Evolutionary conservation across 2,113 vertebrate genomes (phyloP).

Genomic region (Panthera tigris): DNA sequence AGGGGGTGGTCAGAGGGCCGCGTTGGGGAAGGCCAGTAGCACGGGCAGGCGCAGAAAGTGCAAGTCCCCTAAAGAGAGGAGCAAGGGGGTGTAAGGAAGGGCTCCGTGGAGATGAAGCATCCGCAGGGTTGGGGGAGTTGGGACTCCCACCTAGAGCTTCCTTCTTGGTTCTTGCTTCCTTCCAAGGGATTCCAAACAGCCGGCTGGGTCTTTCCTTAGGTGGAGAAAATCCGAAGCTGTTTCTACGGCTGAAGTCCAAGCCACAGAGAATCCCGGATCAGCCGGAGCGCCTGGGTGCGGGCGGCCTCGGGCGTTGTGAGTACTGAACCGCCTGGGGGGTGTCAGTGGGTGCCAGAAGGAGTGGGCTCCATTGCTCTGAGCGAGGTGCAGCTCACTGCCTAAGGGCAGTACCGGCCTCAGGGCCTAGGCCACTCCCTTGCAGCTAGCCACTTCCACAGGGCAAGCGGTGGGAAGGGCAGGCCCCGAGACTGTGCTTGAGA

Average conservation of each 20-base stretch:
- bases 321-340: fast-evolving
- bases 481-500: fast-evolving
- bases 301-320: fast-evolving
- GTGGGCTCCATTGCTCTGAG: fast-evolving
- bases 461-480: neutral
- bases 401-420: fast-evolving
- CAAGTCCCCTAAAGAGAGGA: neutral
- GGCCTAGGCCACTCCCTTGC: neutral
- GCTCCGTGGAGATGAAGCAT: neutral
- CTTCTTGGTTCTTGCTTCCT: neutral
- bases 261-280: neutral
- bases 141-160: neutral
- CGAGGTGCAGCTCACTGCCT: neutral
- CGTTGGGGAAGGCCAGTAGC: neutral
- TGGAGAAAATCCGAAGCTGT: neutral
- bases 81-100: neutral
- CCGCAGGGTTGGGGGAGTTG: fast-evolving
- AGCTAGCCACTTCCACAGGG: neutral
- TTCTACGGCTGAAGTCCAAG: neutral
- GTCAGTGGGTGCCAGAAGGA: fast-evolving
- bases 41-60: neutral
- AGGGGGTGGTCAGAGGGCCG: neutral
- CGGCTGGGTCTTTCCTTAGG: neutral
- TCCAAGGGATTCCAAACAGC: neutral
- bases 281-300: fast-evolving